These are phyloP conservation scores for Pyralis farinalis DNA, from an alignment of 2,888 invertebrate species.

Conservation along the genomic window DNA sequence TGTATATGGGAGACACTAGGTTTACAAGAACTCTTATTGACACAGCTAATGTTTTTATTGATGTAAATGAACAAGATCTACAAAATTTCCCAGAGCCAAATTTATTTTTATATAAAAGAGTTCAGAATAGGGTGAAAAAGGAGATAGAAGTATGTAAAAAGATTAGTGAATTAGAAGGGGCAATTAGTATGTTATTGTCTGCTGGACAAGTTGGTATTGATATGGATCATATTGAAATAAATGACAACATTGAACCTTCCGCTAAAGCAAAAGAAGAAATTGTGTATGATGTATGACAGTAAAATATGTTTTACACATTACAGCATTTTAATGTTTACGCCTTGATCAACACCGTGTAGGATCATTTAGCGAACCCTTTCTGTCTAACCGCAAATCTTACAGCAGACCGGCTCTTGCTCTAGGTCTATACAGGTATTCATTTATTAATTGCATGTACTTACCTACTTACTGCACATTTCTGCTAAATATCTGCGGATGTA, in stretches of 20 bases:
- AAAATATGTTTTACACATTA: too few species aligned
- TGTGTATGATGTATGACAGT: conserved; percentile 79
- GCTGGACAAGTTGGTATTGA: conserved; percentile 76
- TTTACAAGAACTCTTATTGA: conserved; percentile 88
- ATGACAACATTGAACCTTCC: conserved; percentile 53
- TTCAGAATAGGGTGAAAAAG: conserved; percentile 82
- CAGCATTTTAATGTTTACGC: too few species aligned
- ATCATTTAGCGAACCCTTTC: too few species aligned
- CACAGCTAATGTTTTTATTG: conserved; percentile 87
- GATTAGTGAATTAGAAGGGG: conserved; percentile 85
- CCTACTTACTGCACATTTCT: too few species aligned
- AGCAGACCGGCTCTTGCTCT: too few species aligned
- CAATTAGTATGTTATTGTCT: conserved; percentile 84
- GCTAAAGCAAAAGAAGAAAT: conserved; percentile 77
- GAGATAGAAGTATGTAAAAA: conserved; percentile 86
- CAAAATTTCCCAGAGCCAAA: conserved; percentile 83
- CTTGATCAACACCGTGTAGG: too few species aligned
- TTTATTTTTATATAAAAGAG: conserved; percentile 80
- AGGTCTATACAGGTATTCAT: too few species aligned
- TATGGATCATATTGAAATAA: conserved; percentile 46
- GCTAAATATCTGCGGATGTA: too few species aligned
- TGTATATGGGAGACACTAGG: conserved; percentile 86
- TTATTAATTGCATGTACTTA: too few species aligned
- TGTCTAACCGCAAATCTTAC: too few species aligned
- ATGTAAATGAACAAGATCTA: conserved; percentile 86